A percentile compares a stretch with the other conserved stretches of the same genome.
These are phyloP conservation scores for Noctua janthina DNA, from an alignment of 2,888 invertebrate genomes.

Conservation along the genomic window DNA sequence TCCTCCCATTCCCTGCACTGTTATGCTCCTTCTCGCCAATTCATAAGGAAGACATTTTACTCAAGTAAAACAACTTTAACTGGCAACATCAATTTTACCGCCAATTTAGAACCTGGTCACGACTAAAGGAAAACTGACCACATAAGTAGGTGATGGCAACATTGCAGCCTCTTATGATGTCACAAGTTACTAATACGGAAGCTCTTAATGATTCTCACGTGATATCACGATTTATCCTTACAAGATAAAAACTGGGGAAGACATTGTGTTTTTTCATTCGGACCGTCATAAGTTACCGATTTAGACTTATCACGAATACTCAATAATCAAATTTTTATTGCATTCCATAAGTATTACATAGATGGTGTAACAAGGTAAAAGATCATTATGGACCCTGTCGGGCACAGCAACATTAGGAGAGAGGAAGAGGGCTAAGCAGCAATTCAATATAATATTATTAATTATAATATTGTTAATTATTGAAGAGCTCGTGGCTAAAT, in stretches of 20 bases:
- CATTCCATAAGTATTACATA: too few species aligned
- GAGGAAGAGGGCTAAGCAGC: too few species aligned
- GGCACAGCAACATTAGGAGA: too few species aligned
- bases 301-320: neutral
- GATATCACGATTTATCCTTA: slow-evolving; percentile 15
- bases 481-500: neutral
- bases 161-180: slow-evolving; percentile 21
- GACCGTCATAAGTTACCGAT: neutral
- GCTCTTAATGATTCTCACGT: slow-evolving; percentile 16
- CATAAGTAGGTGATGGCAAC: slow-evolving; percentile 27
- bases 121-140: slow-evolving; percentile 41
- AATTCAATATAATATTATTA: too few species aligned
- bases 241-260: neutral
- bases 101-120: slow-evolving; percentile 20
- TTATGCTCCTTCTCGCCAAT: neutral
- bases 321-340: too few species aligned
- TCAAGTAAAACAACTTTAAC: neutral
- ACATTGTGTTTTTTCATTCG: neutral
- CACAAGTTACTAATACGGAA: slow-evolving; percentile 39
- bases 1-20: neutral
- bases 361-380: too few species aligned
- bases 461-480: neutral
- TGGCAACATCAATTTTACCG: slow-evolving; percentile 13
- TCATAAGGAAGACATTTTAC: neutral
- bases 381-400: too few species aligned